Conservation (phyloP, 2,113 vertebrate species). For the Colossoma macropomum region DNA sequence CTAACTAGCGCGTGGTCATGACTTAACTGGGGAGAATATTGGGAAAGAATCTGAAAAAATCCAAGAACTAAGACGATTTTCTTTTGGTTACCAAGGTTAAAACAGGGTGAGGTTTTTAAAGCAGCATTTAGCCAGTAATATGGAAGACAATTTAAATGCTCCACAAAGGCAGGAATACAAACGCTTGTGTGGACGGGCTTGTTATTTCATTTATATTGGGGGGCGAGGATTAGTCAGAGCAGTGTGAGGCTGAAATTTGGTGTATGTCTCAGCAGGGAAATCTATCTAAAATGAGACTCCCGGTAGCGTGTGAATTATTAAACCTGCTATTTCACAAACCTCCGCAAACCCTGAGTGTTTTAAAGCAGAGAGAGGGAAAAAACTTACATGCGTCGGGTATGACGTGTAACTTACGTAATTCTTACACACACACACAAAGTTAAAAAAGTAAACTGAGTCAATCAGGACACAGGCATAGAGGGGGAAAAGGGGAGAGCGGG, state of each 20-base stretch:
- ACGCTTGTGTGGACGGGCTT: too few species aligned
- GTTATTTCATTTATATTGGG: too few species aligned
- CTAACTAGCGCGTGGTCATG: too few species aligned
- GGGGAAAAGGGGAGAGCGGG: neutral
- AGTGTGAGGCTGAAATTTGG: neutral
- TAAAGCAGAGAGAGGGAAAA: neutral
- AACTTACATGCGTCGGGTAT: constrained; percentile 2
- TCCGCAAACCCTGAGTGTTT: constrained; percentile 18
- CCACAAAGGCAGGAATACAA: too few species aligned
- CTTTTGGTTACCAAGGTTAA: too few species aligned
- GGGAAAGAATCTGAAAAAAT: too few species aligned
- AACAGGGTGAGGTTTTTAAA: too few species aligned
- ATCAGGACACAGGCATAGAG: neutral
- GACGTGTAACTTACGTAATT: constrained; percentile 39
- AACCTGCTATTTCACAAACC: constrained; percentile 17
- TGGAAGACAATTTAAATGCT: neutral
- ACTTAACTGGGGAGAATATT: too few species aligned
- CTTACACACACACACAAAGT: neutral
- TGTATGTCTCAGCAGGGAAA: constrained; percentile 27
- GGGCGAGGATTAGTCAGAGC: neutral
- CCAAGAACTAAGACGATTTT: too few species aligned
- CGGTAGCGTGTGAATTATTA: constrained; percentile 39
- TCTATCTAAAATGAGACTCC: constrained; percentile 25
- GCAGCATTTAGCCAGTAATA: too few species aligned
- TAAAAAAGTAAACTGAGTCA: neutral